Evolutionary conservation across 64 coral and sea anemone genomes (phyloP), one percentile per base, ranked within the genome.

Genomic region (Trachythela sp.): DNA sequence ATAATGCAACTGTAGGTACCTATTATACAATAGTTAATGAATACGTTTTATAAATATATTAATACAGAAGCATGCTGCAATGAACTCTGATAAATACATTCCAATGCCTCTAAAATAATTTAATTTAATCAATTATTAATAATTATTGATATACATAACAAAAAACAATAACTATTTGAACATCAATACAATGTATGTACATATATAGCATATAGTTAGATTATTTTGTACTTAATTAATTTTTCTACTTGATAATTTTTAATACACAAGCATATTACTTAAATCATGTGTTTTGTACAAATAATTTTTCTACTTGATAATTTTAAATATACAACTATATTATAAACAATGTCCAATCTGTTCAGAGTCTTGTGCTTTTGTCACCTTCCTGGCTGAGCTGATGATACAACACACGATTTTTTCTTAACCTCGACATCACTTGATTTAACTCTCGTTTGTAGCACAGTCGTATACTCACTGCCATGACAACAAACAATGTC

Each of bases 401-500:
- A 80, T 80, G 75, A 8, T 80, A 80, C 31, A 39, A 22, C 37
- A 80, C 75, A 34, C 32, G 75, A 80, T 39, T 35, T 14, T 30
- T 35, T 29, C 20, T 30, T 37, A 80, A 36, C 37, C 37, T 37
- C 13, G 75, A 80, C 15, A 80, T 17, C 2, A 35, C 14, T 80
- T 80, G 30, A 36, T 80, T 80, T 22, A 80, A 36, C 75, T 80
- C 75, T 80, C 75, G 75, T 80, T 80, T 80, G 75, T 80, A 80
- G 75, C 75, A 80, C 9, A 80, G 37, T 9, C 75, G 75, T 35
- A 80, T 30, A 39, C 75, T 80, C 0, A 80, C 37, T 5, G 37
- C 37, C 30, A 80, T 14, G 8, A 80, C 75, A 10, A 80, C 34
- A 35, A 35, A 80, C 14, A 80, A 36, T 39, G 37, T 39, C 26